phyloP scores from a whole-genome alignment of 2,797 vertebrate genomes.

The Heliangelus exortis region DNA sequence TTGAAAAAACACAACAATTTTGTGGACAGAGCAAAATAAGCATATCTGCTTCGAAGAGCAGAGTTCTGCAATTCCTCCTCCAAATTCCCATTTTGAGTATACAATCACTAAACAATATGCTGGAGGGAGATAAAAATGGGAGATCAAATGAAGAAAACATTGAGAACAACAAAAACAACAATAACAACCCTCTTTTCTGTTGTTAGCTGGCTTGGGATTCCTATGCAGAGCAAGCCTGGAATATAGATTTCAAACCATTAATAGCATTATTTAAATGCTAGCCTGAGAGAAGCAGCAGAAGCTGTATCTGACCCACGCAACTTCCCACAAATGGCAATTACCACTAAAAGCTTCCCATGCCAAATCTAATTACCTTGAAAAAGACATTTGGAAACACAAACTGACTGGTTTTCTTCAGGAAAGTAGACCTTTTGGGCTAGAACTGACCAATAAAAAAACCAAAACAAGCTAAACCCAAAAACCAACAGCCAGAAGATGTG shows the following conservation, averaged over 20 bases:
- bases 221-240: neutral
- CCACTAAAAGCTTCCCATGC: slow-evolving; percentile 50
- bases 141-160: neutral
- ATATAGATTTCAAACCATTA: slow-evolving; percentile 36
- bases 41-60: neutral
- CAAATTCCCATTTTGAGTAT: neutral
- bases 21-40: neutral
- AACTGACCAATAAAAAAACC: neutral
- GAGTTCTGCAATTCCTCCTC: neutral
- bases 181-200: neutral
- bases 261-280: slow-evolving; percentile 45
- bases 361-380: slow-evolving; percentile 55
- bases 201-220: neutral
- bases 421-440: neutral
- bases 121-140: neutral
- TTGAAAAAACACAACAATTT: neutral
- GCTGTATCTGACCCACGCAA: slow-evolving; percentile 1
- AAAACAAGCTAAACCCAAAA: neutral
- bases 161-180: neutral
- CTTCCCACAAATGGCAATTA: slow-evolving; percentile 48
- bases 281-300: neutral
- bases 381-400: slow-evolving; percentile 4
- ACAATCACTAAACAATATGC: neutral
- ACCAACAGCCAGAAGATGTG: neutral
- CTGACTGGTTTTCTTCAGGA: slow-evolving; percentile 8